Base-by-base conservation (phyloP, 1,140 invertebrate species). In the Lepeophtheirus salmonis region DNA sequence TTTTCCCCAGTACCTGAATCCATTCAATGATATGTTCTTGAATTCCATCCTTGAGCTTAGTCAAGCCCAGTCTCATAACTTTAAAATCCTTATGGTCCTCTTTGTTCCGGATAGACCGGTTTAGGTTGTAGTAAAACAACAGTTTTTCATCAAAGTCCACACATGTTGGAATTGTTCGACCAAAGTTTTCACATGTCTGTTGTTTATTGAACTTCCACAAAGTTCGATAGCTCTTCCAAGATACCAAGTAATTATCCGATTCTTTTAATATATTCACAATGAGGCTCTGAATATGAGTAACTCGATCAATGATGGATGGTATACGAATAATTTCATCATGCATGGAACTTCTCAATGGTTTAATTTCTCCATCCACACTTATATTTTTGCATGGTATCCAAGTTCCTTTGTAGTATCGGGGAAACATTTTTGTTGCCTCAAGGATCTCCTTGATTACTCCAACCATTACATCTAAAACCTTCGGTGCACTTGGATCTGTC, bases 151-250 rank as follows among this genome's bases (percentile, higher is more conserved):
- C 59, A 55, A 61, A 61, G n/a, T 61, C 51, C 3, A 61, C 51
- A 50, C 50, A 52, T 18, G 48, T 24, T 49, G 59, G 59, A 3
- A 20, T 17, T 24, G 2, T 61, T 2, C 2, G 14, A 23, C 72
- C 75, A 72, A 88, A 91, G 68, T 82, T 82, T 64, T 85, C 78
- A 63, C 82, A 83, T 2, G 79, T 77, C 14, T 76, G 67, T 53
- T 76, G 72, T 72, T 91, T 91, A 66, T 90, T 84, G 64, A 77
- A 79, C 10, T 78, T 76, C 87, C 87, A 91, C 2, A 92, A 72
- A 68, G 79, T 80, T 62, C 77, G 77, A 67, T 83, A 89, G 65
- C 80, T 80, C 61, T 78, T 79, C 83, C 84, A 89, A 64, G 78
- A 80, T 62, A 79, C 75, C 49, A 85, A 70, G 67, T 83, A 83